Conservation (phyloP, 2,113 vertebrate genomes). For the Delphinus delphis region DNA sequence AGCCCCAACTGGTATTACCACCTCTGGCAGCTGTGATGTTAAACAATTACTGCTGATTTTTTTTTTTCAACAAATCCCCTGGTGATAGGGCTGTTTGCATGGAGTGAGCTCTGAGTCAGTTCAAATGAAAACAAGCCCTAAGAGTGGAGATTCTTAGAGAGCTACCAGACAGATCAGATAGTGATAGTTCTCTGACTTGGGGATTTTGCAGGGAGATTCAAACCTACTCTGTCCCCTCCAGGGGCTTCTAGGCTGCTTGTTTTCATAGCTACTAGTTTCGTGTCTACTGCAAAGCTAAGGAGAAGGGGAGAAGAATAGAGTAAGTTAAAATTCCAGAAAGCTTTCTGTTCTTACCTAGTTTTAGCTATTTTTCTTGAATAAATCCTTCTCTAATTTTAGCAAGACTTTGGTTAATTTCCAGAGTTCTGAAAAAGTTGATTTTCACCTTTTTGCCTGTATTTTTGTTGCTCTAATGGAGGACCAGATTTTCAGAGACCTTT, state of each 20-base stretch:
- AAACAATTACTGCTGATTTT: background rate
- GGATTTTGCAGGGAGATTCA: background rate
- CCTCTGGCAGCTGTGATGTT: background rate
- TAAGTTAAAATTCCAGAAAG: background rate
- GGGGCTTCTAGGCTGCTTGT: background rate
- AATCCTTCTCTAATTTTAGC: background rate
- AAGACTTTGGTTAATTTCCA: background rate
- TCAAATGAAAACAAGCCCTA: constrained; percentile 17
- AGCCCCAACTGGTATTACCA: background rate
- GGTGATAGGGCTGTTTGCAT: background rate
- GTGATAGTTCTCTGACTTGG: background rate
- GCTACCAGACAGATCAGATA: background rate
- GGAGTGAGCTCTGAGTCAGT: background rate
- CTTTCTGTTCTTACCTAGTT: background rate
- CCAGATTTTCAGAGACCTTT: background rate
- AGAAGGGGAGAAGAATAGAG: background rate
- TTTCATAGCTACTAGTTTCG: background rate
- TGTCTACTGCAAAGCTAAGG: background rate
- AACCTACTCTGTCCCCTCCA: background rate
- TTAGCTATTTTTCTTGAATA: background rate
- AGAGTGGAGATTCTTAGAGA: background rate
- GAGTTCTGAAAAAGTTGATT: background rate
- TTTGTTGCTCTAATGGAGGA: background rate
- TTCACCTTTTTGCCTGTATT: background rate
- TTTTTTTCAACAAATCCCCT: background rate